These are phyloP conservation scores for Brachystomella parvula DNA, from an alignment of 1,140 invertebrate genomes.

Conservation along the genomic window DNA sequence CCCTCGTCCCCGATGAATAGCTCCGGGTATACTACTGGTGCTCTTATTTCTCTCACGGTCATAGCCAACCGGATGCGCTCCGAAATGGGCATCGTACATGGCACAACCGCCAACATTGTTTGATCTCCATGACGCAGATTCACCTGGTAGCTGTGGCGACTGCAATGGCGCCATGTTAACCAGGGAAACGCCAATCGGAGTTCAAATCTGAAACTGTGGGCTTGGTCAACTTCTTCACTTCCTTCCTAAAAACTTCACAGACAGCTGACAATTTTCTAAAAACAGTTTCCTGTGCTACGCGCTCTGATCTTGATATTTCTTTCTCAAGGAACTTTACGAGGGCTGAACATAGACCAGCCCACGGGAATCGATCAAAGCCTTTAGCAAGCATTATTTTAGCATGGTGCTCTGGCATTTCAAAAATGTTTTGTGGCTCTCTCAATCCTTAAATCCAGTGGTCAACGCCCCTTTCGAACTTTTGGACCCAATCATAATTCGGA, in stretches of 20 bases:
- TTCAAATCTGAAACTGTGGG: neutral
- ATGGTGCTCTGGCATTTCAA: neutral
- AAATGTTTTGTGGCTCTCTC: neutral
- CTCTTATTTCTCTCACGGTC: neutral
- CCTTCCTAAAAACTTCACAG: neutral
- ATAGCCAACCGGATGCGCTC: neutral
- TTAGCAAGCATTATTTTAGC: neutral
- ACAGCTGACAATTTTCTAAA: neutral
- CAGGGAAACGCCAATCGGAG: neutral
- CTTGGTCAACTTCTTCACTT: neutral
- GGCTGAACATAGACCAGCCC: neutral
- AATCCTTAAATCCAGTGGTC: neutral
- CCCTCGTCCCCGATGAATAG: neutral
- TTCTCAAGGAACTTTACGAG: neutral
- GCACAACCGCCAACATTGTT: neutral
- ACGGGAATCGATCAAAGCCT: too few relatives aligned
- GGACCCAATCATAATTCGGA: neutral
- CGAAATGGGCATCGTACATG: neutral
- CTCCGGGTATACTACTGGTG: neutral
- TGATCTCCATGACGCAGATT: neutral
- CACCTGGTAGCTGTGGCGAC: neutral
- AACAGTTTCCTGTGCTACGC: too few relatives aligned
- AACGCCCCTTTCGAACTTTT: neutral
- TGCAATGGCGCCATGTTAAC: neutral
- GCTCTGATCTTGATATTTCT: neutral